A percentile compares a stretch with the other conserved stretches of the same genome.
phyloP scores from a whole-genome alignment of 2,797 vertebrate genomes.

The Phrynocephalus guinanensis region DNA sequence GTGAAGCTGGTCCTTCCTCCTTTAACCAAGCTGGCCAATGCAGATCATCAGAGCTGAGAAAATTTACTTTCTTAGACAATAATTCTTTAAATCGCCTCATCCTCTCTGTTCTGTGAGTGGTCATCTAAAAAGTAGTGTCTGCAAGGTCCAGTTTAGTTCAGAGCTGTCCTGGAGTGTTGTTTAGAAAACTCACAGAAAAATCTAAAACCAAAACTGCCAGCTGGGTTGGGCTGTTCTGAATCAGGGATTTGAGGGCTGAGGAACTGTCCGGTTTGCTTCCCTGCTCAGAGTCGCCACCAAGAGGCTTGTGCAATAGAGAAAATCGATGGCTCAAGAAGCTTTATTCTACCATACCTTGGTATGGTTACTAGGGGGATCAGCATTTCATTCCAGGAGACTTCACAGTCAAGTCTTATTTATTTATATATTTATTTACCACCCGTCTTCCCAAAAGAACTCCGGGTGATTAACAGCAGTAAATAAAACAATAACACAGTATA shows the following conservation, averaged over 20 bases:
- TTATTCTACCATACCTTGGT: not conserved
- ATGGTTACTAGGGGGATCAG: not conserved
- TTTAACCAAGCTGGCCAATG: not conserved
- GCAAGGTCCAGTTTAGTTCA: too few relatives aligned
- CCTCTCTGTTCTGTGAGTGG: not conserved
- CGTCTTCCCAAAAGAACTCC: too few relatives aligned
- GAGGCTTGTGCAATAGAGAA: not conserved
- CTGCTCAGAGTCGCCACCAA: not conserved
- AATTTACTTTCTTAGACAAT: not conserved
- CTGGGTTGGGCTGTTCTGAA: not conserved
- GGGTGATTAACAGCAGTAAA: too few relatives aligned
- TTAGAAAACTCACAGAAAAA: not conserved
- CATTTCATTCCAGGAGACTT: too few relatives aligned
- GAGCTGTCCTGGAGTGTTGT: not conserved
- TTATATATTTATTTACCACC: too few relatives aligned
- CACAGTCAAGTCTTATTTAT: too few relatives aligned
- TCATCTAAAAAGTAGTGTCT: not conserved
- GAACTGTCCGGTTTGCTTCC: not conserved
- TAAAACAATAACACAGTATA: too few relatives aligned
- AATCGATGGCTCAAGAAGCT: not conserved
- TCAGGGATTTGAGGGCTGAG: conserved; percentile 4
- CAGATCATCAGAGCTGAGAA: not conserved
- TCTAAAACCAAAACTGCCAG: not conserved
- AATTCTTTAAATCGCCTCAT: too few relatives aligned
- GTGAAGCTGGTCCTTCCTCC: not conserved